A percentile compares a stretch with the other conserved stretches of the same genome.
These are phyloP conservation scores for Tupaia chinensis DNA, from an alignment of 2,113 vertebrate species.

Conservation along the genomic window DNA sequence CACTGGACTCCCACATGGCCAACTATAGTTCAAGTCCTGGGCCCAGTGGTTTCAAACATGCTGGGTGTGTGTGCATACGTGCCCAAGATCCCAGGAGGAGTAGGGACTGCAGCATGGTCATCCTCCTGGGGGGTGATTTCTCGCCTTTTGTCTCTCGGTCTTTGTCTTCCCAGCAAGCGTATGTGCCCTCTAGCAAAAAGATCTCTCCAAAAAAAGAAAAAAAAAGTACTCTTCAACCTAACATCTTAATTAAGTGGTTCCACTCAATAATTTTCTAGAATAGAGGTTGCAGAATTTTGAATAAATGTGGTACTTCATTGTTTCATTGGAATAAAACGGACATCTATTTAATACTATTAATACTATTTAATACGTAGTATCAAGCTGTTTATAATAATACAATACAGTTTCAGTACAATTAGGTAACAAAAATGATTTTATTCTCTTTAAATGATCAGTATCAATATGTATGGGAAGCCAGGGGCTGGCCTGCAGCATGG, in stretches of 20 bases:
- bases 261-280: not conserved
- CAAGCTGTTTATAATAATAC: not conserved
- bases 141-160: too few species aligned
- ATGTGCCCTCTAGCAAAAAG: too few species aligned
- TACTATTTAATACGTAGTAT: not conserved
- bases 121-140: too few species aligned
- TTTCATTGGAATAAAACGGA: not conserved
- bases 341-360: too few species aligned
- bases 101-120: too few species aligned
- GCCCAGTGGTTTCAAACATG: too few species aligned
- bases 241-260: not conserved
- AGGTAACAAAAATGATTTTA: slow-evolving; percentile 7
- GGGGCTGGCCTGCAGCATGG: too few species aligned
- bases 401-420: slow-evolving; percentile 8
- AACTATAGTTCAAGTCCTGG: too few species aligned
- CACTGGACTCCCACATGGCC: too few species aligned
- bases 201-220: not conserved
- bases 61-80: too few species aligned
- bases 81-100: too few species aligned
- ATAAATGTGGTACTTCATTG: not conserved
- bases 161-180: too few species aligned
- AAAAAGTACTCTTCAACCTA: not conserved
- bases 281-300: slow-evolving; percentile 5
- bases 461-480: not conserved
- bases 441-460: slow-evolving; percentile 10